Conservation (phyloP, 2,888 invertebrate species). For the Cheiracanthium punctorium region DNA sequence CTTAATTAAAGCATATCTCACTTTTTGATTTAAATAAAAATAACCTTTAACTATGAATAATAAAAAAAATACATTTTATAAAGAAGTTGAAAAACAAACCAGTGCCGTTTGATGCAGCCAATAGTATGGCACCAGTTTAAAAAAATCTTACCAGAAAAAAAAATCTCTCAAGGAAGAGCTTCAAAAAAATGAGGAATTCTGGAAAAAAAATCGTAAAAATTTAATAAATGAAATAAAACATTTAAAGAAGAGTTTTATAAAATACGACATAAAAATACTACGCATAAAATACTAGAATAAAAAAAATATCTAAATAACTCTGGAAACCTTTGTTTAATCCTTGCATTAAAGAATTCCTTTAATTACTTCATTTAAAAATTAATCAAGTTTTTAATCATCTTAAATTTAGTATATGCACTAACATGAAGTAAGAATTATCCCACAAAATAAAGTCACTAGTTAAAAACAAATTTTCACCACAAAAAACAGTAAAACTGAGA, state of each 20-base stretch:
- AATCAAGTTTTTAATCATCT: no score
- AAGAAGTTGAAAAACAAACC: slow-evolving; percentile 65
- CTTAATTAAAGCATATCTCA: neutral
- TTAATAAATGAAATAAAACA: slow-evolving; percentile 56
- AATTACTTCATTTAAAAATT: no score
- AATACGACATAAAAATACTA: slow-evolving; percentile 48
- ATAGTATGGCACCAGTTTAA: slow-evolving; percentile 47
- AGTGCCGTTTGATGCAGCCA: slow-evolving; percentile 37
- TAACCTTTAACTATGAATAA: neutral
- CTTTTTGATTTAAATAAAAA: neutral
- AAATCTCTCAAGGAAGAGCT: slow-evolving; percentile 69
- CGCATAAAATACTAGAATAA: slow-evolving; percentile 1
- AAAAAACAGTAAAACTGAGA: no score
- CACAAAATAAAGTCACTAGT: no score
- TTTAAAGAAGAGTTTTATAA: slow-evolving; percentile 23
- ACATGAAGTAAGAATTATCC: no score
- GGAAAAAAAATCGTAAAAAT: slow-evolving; percentile 68
- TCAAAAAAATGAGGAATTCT: slow-evolving; percentile 70
- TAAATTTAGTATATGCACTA: no score
- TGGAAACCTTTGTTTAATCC: no score
- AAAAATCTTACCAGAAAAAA: slow-evolving; percentile 70
- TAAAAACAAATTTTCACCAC: no score
- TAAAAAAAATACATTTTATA: slow-evolving; percentile 39
- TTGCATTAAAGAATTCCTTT: no score
- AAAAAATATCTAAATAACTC: slow-evolving; percentile 1